A percentile compares a stretch with the other conserved stretches of the same genome.
Evolutionary conservation across 2,888 invertebrate species (phyloP).

Genomic region (Ornithoptera alexandrae): DNA sequence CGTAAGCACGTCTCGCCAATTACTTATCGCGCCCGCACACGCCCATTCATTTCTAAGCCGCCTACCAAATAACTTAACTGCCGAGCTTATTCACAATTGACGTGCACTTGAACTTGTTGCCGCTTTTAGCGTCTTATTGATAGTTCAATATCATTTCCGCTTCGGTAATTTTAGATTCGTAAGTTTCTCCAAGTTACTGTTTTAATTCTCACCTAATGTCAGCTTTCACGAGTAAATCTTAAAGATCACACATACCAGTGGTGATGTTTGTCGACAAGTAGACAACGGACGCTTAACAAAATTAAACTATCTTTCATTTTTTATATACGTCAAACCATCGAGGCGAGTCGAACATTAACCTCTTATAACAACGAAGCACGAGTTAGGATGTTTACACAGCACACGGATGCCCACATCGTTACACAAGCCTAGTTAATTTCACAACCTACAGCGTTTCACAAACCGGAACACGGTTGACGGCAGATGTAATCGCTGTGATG

Average conservation of each 20-base stretch:
- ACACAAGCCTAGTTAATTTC: no score
- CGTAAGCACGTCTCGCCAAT: slow-evolving; percentile 53
- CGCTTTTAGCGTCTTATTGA: slow-evolving; percentile 44
- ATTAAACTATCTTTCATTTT: not conserved
- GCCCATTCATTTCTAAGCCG: slow-evolving; percentile 50
- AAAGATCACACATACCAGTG: slow-evolving; percentile 39
- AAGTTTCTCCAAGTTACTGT: slow-evolving; percentile 53
- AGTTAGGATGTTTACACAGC: no score
- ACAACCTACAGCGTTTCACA: no score
- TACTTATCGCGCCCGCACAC: slow-evolving; percentile 48
- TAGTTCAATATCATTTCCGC: slow-evolving; percentile 50
- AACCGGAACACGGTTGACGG: no score
- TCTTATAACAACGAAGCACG: no score
- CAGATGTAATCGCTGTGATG: no score
- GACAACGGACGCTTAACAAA: not conserved
- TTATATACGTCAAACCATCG: no score
- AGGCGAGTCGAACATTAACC: no score
- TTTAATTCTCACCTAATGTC: slow-evolving; percentile 60
- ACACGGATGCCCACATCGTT: no score
- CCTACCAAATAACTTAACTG: slow-evolving; percentile 48
- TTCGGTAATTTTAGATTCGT: slow-evolving; percentile 34
- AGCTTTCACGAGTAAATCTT: slow-evolving; percentile 62
- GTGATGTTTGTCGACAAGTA: not conserved
- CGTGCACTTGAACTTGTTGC: slow-evolving; percentile 66
- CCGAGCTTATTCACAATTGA: slow-evolving; percentile 46